Percentiles rank a stretch among this genome's conserved stretches.
These are phyloP conservation scores for Suillia variegata DNA, from an alignment of 2,888 invertebrate genomes.

Conservation along the genomic window DNA sequence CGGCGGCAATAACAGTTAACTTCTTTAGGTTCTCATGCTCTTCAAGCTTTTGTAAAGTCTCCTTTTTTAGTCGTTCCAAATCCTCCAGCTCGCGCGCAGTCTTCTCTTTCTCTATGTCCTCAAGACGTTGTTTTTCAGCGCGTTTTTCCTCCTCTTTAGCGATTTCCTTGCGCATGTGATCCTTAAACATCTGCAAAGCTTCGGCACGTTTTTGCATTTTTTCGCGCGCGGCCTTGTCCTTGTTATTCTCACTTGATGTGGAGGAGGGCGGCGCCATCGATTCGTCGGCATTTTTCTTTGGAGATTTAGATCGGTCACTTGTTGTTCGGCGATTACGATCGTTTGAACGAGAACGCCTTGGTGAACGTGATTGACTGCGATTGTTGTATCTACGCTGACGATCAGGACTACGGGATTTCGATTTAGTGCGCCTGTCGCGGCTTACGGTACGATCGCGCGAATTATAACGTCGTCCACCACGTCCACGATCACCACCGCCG, in stretches of 20 bases:
- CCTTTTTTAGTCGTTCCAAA: conserved; percentile 57
- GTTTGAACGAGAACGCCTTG: conserved; percentile 30
- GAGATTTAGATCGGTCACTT: conserved; percentile 28
- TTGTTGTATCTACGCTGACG: conserved; percentile 27
- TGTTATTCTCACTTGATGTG: conserved; percentile 35
- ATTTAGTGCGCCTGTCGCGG: conserved; percentile 33
- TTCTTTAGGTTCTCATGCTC: conserved; percentile 50
- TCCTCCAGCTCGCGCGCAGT: conserved; percentile 56
- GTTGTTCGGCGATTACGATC: conserved; percentile 29
- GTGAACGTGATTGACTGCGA: conserved; percentile 39
- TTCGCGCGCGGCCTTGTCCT: conserved; percentile 55
- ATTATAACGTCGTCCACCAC: conserved; percentile 34
- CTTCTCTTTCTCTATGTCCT: conserved; percentile 56
- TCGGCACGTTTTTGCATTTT: conserved; percentile 62
- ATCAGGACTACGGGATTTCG: conserved; percentile 30
- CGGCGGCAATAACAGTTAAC: conserved; percentile 35
- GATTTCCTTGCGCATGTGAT: conserved; percentile 67
- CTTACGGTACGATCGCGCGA: conserved; percentile 34
- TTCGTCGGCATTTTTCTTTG: conserved; percentile 28
- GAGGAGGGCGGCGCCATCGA: conserved; percentile 16
- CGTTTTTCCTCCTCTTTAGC: conserved; percentile 66
- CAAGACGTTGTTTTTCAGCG: conserved; percentile 60
- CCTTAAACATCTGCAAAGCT: conserved; percentile 64
- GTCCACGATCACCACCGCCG: conserved; percentile 20
- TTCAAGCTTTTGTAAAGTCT: conserved; percentile 57